Conservation (phyloP, 2,888 invertebrate species). For the Leuctra nigra region DNA sequence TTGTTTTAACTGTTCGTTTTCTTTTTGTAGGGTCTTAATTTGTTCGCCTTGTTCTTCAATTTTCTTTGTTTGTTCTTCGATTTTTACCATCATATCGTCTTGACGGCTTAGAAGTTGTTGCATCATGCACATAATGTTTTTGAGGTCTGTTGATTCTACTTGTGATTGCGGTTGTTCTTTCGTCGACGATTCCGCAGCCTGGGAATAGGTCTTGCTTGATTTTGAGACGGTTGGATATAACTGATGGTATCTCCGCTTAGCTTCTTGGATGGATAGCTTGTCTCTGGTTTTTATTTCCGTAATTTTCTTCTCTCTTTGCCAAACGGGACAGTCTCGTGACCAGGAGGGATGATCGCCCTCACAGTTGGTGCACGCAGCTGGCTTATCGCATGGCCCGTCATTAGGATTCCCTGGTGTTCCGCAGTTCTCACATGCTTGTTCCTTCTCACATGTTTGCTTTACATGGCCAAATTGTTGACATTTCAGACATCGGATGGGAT, state of each 20-base stretch:
- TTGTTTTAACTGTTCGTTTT: slow-evolving; percentile 4
- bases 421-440: background rate
- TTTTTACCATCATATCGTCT: background rate
- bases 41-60: background rate
- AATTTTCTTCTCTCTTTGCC: background rate
- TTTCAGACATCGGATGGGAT: background rate
- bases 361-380: background rate
- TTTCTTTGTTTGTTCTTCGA: too few species aligned
- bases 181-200: too few species aligned
- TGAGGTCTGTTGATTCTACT: background rate
- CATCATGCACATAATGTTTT: background rate
- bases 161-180: too few species aligned
- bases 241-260: background rate
- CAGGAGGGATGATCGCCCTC: background rate
- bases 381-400: background rate
- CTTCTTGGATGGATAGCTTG: background rate
- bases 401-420: background rate
- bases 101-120: background rate
- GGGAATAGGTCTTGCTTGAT: too few species aligned
- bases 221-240: too few species aligned
- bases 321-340: background rate
- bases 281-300: background rate
- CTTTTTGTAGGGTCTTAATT: background rate
- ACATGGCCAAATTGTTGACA: background rate
- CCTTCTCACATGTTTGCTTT: background rate